These are phyloP conservation scores for Drosophila kambysellisi DNA, from an alignment of 2,888 invertebrate species.

Conservation along the genomic window DNA sequence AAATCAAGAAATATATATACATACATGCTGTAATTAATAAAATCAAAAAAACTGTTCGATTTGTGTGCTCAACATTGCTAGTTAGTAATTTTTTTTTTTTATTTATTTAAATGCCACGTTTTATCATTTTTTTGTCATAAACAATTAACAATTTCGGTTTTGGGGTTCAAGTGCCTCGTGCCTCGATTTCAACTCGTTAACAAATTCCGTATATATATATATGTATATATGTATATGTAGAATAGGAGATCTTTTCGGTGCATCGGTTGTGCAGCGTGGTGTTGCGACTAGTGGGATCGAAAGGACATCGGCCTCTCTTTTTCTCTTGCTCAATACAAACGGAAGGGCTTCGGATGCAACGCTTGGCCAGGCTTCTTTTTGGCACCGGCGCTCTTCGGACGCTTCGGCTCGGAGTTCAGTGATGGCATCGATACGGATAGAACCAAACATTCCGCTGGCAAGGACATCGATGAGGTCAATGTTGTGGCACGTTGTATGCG, in stretches of 20 bases:
- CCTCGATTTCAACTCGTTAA: conserved; percentile 67
- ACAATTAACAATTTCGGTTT: conserved; percentile 65
- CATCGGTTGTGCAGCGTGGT: conserved; percentile 37
- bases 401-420: conserved; percentile 81
- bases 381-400: conserved; percentile 84
- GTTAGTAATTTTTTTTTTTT: conserved; percentile 57
- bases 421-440: conserved; percentile 85
- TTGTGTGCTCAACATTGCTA: conserved; percentile 67
- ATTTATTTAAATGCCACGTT: conserved; percentile 80
- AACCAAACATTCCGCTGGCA: conserved; percentile 85
- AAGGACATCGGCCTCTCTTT: not conserved
- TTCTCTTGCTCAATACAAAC: conserved; percentile 79
- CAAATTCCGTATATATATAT: conserved; percentile 46
- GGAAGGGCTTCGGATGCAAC: conserved; percentile 84
- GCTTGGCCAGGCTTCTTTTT: conserved; percentile 83
- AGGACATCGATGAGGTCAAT: conserved; percentile 85
- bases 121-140: conserved; percentile 50
- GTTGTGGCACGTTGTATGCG: conserved; percentile 84
- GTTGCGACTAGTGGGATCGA: conserved; percentile 21
- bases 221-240: not conserved
- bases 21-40: conserved; percentile 65
- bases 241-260: conserved; percentile 53
- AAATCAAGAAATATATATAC: conserved; percentile 63
- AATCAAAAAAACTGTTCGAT: conserved; percentile 59
- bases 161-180: conserved; percentile 59